Base-by-base conservation (phyloP, 2,888 invertebrate species). In the Lochmaea crataegi region DNA sequence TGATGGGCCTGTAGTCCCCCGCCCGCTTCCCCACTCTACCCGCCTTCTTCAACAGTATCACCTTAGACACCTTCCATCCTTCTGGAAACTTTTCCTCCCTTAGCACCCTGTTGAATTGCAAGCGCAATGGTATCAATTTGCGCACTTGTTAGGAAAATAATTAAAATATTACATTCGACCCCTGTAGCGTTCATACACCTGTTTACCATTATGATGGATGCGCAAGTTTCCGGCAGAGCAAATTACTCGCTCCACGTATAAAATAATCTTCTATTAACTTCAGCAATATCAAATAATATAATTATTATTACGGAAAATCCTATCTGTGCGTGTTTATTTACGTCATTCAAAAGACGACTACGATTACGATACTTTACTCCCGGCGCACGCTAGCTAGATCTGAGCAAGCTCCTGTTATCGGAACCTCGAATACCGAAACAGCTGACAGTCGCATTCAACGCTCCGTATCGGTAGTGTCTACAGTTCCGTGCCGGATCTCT, bases 391-490 rank as follows among this genome's bases (percentile, higher is more conserved):
- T 76, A 74, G 78, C 73, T 76, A 74, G 78, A 68, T 77, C 76
- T 71, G 78, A 78, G 80, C 80, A 77, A 77, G 76, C 76, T 75
- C 75, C 68, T 70, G 57, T 65, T 56, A 45, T 64, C 65, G 70
- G 57, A 72, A 71, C 72, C 64, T 69, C 68, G 66, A 75, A 72
- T 18, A 72, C 67, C 60, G 75, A 73, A 82, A 81, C 81, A 80
- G 81, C 80, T 82, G 82, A 80, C 80, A 83, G 83, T 83, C 80
- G 81, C 79, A 78, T 80, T 75, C 76, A 76, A 79, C 77, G 76
- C 80, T 78, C 81, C 75, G 77, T 73, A 76, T 78, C 76, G 81
- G 79, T 81, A 78, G 80, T 80, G 65, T 74, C 74, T 68, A 56
- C 32, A 53, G 63, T 63, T 63, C 69, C 69, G 69, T 32, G 74